phyloP scores from a whole-genome alignment of 1,140 invertebrate species.

The Caerostris extrusa region DNA sequence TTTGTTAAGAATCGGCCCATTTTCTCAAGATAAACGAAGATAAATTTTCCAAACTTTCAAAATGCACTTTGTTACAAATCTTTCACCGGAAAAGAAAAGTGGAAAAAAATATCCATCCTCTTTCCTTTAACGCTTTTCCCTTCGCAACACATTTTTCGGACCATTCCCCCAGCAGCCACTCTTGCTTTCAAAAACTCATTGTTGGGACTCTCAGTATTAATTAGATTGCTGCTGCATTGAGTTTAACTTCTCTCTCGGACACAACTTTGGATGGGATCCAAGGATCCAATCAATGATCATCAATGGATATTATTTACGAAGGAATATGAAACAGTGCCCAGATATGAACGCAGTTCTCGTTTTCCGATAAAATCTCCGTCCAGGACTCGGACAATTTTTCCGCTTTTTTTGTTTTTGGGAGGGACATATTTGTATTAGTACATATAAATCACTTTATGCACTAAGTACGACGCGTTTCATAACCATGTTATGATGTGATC shows the following conservation, averaged over 20 bases:
- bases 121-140: neutral
- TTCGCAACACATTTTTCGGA: neutral
- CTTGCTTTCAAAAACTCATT: neutral
- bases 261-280: constrained; percentile 2
- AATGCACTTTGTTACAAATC: neutral
- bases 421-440: neutral
- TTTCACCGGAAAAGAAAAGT: neutral
- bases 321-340: constrained; percentile 35
- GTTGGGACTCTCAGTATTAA: neutral
- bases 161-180: neutral
- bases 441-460: constrained; percentile 20
- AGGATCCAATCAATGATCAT: constrained; percentile 36
- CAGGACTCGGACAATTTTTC: neutral
- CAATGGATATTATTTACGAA: constrained; percentile 42
- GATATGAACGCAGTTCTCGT: neutral
- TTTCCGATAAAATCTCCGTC: constrained; percentile 34
- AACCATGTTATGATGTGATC: neutral
- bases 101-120: neutral
- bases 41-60: no score
- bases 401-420: no score
- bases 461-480: neutral
- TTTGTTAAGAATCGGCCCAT: no score
- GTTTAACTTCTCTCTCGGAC: constrained; percentile 5
- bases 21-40: no score
- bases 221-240: constrained; percentile 52